Base-by-base conservation (phyloP, 2,113 vertebrate genomes). In the Progne subis region DNA sequence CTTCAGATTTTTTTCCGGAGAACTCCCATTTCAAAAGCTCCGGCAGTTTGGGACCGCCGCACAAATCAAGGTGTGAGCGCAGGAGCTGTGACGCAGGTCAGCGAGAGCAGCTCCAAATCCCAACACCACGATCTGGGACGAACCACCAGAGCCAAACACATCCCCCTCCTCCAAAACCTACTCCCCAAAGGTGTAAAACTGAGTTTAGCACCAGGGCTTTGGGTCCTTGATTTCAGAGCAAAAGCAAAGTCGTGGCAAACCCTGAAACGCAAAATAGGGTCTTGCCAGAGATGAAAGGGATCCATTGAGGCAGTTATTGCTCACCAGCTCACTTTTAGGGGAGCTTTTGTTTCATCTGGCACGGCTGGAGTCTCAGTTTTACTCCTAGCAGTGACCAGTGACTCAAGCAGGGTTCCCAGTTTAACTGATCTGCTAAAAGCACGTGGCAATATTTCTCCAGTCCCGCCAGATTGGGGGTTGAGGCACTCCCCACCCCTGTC, bases 31-130 rank as follows among this genome's bases (percentile, higher is more conserved):
- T 28, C 2, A 29, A 74, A 72, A 79, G 32, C 50, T 47, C 8
- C 12, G 3, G 46, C 28, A 25, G 47, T 47, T 32, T 46, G 43
- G 52, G 43, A n/a, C 1, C 59, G 23, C 28, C 32, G 65, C 61
- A 61, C 24, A 41, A 24, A 32, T 2, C 0, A 0, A 55, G 14
- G 3, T 0, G n/a, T 4, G 44, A 52, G 81, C 7, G 1, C 34
- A 39, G 43, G 74, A 71, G 14, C 5, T 1, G 16, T 0, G 8
- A 13, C n/a, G 70, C n/a, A 61, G 37, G 59, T 49, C 19, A 41
- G n/a, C 29, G 61, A 56, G 43, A 69, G 17, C 28, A 82, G 68
- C 57, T 49, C 57, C 9, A 0, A 76, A 83, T 19, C 57, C 53
- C 18, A 37, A 2, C 1, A 0, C 5, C 6, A 46, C 53, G 65